phyloP scores from a whole-genome alignment of 2,797 vertebrate species.

The Potorous gilbertii region DNA sequence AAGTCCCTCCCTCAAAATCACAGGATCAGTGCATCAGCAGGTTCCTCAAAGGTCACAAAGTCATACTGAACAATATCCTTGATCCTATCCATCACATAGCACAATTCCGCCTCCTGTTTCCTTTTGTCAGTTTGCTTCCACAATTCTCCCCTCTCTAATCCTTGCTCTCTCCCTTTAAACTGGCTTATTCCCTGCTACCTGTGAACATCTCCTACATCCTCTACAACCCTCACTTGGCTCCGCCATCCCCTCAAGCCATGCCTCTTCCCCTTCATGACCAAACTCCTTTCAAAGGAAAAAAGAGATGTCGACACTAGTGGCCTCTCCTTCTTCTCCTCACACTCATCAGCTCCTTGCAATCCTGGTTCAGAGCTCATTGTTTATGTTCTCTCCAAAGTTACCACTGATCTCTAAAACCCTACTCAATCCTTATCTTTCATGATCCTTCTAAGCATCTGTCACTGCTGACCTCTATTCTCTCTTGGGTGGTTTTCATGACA shows the following conservation, averaged over 20 bases:
- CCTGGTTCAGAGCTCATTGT: neutral
- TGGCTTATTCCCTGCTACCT: neutral
- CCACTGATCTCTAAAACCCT: neutral
- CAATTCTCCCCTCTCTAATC: fast-evolving
- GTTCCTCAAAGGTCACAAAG: neutral
- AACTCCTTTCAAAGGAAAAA: neutral
- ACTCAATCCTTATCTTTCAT: too few species aligned
- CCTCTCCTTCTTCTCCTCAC: neutral
- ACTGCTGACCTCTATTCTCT: neutral
- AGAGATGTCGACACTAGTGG: neutral
- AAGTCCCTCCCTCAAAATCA: neutral
- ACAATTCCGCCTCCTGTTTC: fast-evolving
- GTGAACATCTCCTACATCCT: neutral
- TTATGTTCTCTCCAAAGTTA: neutral
- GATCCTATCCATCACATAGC: fast-evolving
- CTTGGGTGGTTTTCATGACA: too few species aligned
- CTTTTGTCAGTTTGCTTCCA: fast-evolving
- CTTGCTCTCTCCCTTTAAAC: neutral
- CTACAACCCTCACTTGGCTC: neutral
- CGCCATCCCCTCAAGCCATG: neutral
- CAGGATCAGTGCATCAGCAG: too few species aligned
- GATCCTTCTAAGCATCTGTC: neutral
- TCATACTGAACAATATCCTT: neutral
- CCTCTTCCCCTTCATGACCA: neutral
- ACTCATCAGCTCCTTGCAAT: neutral